Base-by-base conservation (phyloP, 2,888 invertebrate genomes). In the Craniophora ligustri region DNA sequence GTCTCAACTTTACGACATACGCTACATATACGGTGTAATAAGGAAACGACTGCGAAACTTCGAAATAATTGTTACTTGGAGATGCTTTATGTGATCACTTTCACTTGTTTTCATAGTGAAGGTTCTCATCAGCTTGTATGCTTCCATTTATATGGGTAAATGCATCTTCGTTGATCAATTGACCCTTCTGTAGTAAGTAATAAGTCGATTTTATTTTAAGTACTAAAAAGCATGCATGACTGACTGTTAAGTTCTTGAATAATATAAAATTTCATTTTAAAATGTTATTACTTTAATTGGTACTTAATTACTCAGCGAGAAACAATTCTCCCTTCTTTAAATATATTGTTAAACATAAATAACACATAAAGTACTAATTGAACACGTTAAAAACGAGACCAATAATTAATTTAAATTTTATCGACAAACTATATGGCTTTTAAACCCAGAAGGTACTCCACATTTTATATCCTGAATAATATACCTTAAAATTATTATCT, bases 321-420 rank as follows among this genome's bases (percentile, higher is more conserved):
- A n/a, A n/a, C n/a, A n/a, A n/a, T n/a, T n/a, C n/a, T n/a, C n/a
- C n/a, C n/a, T n/a, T n/a, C n/a, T n/a, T n/a, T n/a, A n/a, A n/a
- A n/a, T n/a, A n/a, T n/a, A n/a, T n/a, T n/a, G n/a, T n/a, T n/a
- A n/a, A n/a, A n/a, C n/a, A n/a, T n/a, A n/a, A n/a, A n/a, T n/a
- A n/a, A n/a, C n/a, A n/a, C n/a, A n/a, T n/a, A n/a, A n/a, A n/a
- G n/a, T n/a, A n/a, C n/a, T n/a, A n/a, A n/a, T n/a, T n/a, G n/a
- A 38, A 14, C 30, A 47, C 32, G 28, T 36, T 31, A 47, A 46
- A 44, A 13, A 36, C 14, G 42, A 35, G 55, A 55, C 44, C 46
- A 55, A 65, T 56, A 40, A 56, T 45, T n/a, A n/a, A n/a, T 64
- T 67, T 36, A 48, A 68, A n/a, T n/a, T n/a, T n/a, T 19, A 63